phyloP scores from a whole-genome alignment of 1,140 invertebrate genomes.

The Drosophila ironensis region DNA sequence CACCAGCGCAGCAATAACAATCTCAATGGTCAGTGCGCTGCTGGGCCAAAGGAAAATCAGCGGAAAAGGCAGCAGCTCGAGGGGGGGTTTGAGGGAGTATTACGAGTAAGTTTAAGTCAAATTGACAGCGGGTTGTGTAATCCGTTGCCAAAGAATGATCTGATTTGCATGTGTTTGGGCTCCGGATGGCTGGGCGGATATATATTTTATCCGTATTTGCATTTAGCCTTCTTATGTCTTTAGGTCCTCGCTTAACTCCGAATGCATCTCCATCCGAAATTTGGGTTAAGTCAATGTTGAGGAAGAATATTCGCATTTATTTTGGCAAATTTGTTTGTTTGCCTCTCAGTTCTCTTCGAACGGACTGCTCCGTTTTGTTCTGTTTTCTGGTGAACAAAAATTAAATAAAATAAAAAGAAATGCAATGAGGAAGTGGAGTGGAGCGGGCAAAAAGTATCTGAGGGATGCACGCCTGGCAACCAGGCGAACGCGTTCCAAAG shows the following conservation, averaged over 20 bases:
- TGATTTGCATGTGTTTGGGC: conserved; percentile 35
- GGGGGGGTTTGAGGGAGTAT: background rate
- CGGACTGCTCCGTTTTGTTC: conserved; percentile 16
- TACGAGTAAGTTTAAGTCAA: conserved; percentile 54
- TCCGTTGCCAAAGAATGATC: conserved; percentile 39
- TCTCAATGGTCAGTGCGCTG: conserved; percentile 4
- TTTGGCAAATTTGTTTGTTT: conserved; percentile 50
- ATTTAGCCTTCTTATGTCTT: conserved; percentile 61
- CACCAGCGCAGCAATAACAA: conserved; percentile 32
- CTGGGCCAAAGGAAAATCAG: background rate
- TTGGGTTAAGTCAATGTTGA: conserved; percentile 39
- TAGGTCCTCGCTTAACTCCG: conserved; percentile 35
- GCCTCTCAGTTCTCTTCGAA: conserved; percentile 9
- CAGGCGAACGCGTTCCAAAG: conserved; percentile 18
- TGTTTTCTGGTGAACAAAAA: conserved; percentile 35
- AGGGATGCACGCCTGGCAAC: conserved; percentile 29
- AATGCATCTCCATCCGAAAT: conserved; percentile 22
- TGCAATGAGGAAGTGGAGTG: background rate
- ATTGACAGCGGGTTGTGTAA: conserved; percentile 72
- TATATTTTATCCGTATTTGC: conserved; percentile 60
- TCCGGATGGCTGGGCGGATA: background rate
- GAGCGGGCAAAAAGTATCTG: conserved; percentile 17
- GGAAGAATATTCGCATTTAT: conserved; percentile 26
- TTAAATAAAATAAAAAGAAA: no score
- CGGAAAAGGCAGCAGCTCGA: background rate